Evolutionary conservation across 2,888 invertebrate genomes (phyloP).

Genomic region (Diloba caeruleocephala): DNA sequence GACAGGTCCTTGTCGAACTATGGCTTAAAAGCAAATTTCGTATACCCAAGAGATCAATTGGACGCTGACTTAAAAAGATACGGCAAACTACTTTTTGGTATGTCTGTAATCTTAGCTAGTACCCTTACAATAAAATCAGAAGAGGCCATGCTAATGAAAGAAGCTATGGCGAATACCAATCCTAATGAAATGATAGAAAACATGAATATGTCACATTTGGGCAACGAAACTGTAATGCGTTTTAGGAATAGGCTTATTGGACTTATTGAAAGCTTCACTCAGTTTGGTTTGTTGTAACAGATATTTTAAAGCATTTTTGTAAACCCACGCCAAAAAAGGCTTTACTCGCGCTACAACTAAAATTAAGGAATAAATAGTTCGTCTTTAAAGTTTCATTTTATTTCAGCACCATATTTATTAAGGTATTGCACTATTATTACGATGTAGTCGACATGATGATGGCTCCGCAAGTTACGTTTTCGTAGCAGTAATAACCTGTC

Average conservation of each 20-base stretch:
- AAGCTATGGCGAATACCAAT: slow-evolving; percentile 6
- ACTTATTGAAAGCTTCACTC: slow-evolving; percentile 52
- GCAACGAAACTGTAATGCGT: slow-evolving; percentile 31
- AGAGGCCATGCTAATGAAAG: slow-evolving; percentile 49
- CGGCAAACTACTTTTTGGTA: slow-evolving; percentile 47
- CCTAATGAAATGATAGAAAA: slow-evolving; percentile 2
- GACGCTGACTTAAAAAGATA: slow-evolving; percentile 59
- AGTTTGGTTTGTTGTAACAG: slow-evolving; percentile 51
- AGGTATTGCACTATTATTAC: no score
- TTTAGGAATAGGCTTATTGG: slow-evolving; percentile 52
- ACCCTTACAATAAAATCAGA: slow-evolving; percentile 46
- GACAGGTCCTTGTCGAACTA: slow-evolving; percentile 50
- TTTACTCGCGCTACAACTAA: no score
- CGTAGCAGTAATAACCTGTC: no score
- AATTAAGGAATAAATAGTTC: no score
- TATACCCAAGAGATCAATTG: slow-evolving; percentile 56
- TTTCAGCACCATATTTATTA: no score
- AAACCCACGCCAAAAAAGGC: no score
- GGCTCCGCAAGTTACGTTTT: no score
- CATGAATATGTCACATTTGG: slow-evolving; percentile 11
- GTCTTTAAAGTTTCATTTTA: no score
- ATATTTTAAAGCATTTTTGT: not conserved
- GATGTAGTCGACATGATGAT: no score
- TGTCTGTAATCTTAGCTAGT: slow-evolving; percentile 40
- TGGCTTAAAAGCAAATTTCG: slow-evolving; percentile 49